These are phyloP conservation scores for Siniperca obscura DNA, from an alignment of 2,797 vertebrate species.

Conservation along the genomic window DNA sequence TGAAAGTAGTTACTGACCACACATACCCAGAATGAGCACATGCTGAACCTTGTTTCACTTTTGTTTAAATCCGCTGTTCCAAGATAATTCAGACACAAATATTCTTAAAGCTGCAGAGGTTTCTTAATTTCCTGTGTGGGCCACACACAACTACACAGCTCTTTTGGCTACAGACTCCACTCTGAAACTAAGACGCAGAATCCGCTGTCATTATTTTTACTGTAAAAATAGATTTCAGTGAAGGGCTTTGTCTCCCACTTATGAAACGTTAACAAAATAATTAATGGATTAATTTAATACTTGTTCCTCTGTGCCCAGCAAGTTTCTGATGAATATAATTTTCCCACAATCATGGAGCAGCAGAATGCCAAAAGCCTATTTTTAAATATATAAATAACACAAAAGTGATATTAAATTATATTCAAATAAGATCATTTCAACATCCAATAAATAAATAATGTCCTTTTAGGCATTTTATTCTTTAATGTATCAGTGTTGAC, in stretches of 20 bases:
- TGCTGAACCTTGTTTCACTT: constrained; percentile 82
- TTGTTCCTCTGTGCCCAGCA: constrained; percentile 36
- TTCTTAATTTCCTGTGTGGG: constrained; percentile 89
- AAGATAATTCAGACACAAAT: constrained; percentile 87
- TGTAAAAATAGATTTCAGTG: constrained; percentile 77
- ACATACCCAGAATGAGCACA: constrained; percentile 69
- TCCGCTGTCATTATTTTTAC: constrained; percentile 74
- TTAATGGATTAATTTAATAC: constrained; percentile 58
- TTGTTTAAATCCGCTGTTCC: constrained; percentile 85
- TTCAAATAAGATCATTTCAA: background rate
- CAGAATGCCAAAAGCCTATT: constrained; percentile 14
- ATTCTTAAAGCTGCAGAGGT: constrained; percentile 86
- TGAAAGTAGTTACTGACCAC: constrained; percentile 61
- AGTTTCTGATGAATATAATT: constrained; percentile 42
- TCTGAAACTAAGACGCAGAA: constrained; percentile 73
- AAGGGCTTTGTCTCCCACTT: constrained; percentile 66
- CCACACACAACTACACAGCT: constrained; percentile 83
- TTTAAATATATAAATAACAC: constrained; percentile 19
- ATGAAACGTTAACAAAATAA: constrained; percentile 74
- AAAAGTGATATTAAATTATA: constrained; percentile 6
- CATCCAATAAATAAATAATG: background rate
- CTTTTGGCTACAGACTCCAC: constrained; percentile 61
- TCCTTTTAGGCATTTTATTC: background rate
- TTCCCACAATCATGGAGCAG: constrained; percentile 33
- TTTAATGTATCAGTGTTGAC: background rate